Evolutionary conservation across 2,113 vertebrate species (phyloP).

Genomic region (Hypomesus transpacificus): DNA sequence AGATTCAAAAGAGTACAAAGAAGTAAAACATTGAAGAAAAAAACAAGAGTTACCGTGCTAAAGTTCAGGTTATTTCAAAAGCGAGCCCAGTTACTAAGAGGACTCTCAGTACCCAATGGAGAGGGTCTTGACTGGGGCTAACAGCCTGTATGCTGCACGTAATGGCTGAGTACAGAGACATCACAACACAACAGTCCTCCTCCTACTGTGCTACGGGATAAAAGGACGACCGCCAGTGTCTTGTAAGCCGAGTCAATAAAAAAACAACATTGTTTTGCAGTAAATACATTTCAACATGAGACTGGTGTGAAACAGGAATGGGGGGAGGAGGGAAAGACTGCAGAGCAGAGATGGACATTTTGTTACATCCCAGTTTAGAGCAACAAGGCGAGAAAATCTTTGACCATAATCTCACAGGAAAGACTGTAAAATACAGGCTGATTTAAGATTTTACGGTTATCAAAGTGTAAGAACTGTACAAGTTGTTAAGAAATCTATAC

Average conservation of each 20-base stretch:
- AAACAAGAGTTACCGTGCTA: constrained; percentile 35
- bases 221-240: not conserved
- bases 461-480: constrained; percentile 85
- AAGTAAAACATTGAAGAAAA: constrained; percentile 37
- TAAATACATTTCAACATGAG: constrained; percentile 15
- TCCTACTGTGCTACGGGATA: no score
- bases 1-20: constrained; percentile 44
- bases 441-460: constrained; percentile 40
- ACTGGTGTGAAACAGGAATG: constrained; percentile 29
- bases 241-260: not conserved
- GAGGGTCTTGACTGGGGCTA: constrained; percentile 7
- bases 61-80: constrained; percentile 15
- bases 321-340: constrained; percentile 26
- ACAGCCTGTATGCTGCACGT: not conserved
- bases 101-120: constrained; percentile 8
- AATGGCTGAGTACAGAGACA: not conserved
- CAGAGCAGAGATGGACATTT: constrained; percentile 45
- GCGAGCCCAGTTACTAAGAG: not conserved
- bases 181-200: not conserved
- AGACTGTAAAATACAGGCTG: constrained; percentile 45
- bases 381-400: constrained; percentile 15
- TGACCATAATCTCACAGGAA: constrained; percentile 40
- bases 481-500: constrained; percentile 94
- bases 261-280: not conserved
- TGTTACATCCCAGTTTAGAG: constrained; percentile 35